Percentiles rank a stretch among this genome's conserved stretches.
Conservation (phyloP, 2,797 vertebrate genomes). For the Ctenopoma kingsleyae region DNA sequence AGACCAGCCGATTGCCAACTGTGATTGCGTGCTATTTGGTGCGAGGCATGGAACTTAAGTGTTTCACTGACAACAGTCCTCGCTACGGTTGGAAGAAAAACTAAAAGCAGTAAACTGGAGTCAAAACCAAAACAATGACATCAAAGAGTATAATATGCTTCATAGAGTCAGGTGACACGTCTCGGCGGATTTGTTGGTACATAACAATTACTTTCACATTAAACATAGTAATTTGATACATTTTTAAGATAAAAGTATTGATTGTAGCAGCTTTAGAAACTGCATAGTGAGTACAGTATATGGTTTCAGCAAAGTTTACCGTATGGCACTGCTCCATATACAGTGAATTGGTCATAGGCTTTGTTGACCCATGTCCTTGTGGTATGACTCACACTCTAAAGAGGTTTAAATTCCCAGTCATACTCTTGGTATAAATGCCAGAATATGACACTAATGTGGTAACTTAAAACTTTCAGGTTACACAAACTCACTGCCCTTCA, state of each 20-base stretch:
- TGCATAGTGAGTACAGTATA: background rate
- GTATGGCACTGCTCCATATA: background rate
- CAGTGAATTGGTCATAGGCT: slow-evolving; percentile 12
- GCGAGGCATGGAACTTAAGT: background rate
- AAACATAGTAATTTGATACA: background rate
- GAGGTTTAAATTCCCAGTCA: slow-evolving; percentile 32
- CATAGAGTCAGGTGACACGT: background rate
- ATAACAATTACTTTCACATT: background rate
- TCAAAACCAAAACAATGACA: background rate
- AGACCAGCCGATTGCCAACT: background rate
- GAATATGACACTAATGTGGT: slow-evolving; percentile 32
- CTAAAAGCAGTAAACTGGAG: background rate
- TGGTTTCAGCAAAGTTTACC: background rate
- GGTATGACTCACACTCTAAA: slow-evolving; percentile 16
- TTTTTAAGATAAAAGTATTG: background rate
- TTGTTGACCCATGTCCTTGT: slow-evolving; percentile 38
- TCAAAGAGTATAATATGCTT: background rate
- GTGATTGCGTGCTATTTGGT: no score
- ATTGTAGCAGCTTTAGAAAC: background rate
- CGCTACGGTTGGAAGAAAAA: background rate
- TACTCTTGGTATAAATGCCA: slow-evolving; percentile 28
- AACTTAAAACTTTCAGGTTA: slow-evolving; percentile 15
- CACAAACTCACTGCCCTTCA: slow-evolving; percentile 21
- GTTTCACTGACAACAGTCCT: background rate
- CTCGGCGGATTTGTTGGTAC: background rate